Percentiles rank a stretch among this genome's conserved stretches.
Evolutionary conservation across 2,888 invertebrate species (phyloP).

Genomic region (Lasioglossum morio): DNA sequence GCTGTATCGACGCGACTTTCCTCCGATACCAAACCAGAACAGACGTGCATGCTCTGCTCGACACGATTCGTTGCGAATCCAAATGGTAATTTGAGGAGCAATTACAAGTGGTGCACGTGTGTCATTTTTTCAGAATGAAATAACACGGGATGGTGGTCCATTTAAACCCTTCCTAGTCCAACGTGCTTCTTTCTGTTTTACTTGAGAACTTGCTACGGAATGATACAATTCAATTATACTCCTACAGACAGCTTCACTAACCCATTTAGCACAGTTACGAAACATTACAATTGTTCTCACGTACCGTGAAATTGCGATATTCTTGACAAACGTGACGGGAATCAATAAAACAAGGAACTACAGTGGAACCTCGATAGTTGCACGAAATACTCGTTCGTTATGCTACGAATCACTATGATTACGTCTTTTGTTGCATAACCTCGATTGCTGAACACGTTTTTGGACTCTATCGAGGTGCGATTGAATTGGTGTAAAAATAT

Average conservation of each 20-base stretch:
- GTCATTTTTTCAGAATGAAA: background rate
- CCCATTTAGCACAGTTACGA: background rate
- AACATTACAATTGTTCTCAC: background rate
- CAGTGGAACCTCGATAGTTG: background rate
- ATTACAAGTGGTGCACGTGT: background rate
- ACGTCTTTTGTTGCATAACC: background rate
- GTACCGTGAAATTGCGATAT: background rate
- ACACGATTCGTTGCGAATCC: background rate
- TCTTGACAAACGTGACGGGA: background rate
- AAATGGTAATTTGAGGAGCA: background rate
- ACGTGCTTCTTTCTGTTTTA: background rate
- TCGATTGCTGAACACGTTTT: background rate
- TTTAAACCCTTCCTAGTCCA: background rate
- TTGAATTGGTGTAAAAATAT: background rate
- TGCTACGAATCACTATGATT: background rate
- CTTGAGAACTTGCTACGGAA: background rate
- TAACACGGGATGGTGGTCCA: background rate
- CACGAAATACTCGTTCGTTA: background rate
- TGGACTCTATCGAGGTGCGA: background rate
- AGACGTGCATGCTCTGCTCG: background rate
- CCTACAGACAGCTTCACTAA: background rate
- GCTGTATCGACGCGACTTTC: constrained; percentile 4
- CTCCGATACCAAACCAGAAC: background rate
- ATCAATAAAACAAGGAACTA: background rate
- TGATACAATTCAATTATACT: background rate